A percentile compares a stretch with the other conserved stretches of the same genome.
Evolutionary conservation across 2,797 vertebrate genomes (phyloP).

Genomic region (Tragopan temminckii): DNA sequence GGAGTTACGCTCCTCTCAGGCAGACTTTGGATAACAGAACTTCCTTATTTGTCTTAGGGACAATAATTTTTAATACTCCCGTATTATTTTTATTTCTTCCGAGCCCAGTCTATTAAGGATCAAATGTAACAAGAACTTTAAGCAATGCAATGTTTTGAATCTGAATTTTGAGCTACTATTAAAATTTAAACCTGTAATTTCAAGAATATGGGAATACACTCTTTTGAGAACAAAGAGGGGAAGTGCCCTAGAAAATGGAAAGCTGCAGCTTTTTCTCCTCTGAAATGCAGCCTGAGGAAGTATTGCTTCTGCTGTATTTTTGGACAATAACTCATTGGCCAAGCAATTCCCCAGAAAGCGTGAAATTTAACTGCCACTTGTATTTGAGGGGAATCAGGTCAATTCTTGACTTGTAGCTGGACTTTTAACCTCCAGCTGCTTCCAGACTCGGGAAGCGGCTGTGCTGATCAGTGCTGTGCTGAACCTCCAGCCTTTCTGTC

Average conservation of each 20-base stretch:
- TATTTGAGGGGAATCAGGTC: neutral
- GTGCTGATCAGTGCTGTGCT: neutral
- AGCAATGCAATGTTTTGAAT: neutral
- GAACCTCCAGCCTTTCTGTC: neutral
- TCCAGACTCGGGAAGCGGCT: neutral
- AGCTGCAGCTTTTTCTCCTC: neutral
- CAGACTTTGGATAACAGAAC: neutral
- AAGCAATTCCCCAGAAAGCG: conserved; percentile 4
- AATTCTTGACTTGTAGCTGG: neutral
- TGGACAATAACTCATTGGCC: neutral
- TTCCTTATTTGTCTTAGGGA: neutral
- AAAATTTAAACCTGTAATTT: neutral
- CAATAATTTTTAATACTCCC: neutral
- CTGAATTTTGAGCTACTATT: neutral
- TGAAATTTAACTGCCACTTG: conserved; percentile 13
- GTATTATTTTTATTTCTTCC: neutral
- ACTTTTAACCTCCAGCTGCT: neutral
- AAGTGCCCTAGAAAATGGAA: neutral
- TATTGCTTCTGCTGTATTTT: neutral
- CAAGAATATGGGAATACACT: neutral
- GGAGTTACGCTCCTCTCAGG: neutral
- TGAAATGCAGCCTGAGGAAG: neutral
- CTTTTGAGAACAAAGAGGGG: conserved; percentile 42
- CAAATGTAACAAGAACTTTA: neutral
- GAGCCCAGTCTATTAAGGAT: neutral